phyloP scores from a whole-genome alignment of 2,113 vertebrate genomes.

The Ictidomys tridecemlineatus region DNA sequence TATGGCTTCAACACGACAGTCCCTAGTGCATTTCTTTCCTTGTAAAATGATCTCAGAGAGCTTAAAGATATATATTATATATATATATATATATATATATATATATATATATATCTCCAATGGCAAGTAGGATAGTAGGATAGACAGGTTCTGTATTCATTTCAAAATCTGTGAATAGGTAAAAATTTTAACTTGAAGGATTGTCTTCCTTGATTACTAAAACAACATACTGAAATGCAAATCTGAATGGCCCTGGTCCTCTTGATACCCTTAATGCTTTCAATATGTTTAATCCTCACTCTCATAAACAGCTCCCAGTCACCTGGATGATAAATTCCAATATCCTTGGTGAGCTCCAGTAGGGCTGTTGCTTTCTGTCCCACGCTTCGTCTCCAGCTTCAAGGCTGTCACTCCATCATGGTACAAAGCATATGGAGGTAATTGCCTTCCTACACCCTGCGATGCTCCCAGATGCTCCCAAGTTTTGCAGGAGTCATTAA shows the following conservation, averaged over 20 bases:
- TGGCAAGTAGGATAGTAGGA: not conserved
- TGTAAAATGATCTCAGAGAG: conserved; percentile 13
- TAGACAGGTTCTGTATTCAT: not conserved
- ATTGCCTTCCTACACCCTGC: not conserved
- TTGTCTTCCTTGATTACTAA: not conserved
- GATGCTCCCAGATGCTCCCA: not conserved
- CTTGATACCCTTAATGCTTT: not conserved
- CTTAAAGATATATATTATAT: not conserved
- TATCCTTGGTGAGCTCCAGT: not conserved
- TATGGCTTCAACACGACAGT: not conserved
- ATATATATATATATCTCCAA: not conserved
- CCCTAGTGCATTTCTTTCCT: not conserved
- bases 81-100: no score
- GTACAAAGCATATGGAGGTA: no score
- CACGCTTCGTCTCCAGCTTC: not conserved
- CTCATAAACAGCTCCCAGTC: not conserved
- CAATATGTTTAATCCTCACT: not conserved
- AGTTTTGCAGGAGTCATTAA: not conserved
- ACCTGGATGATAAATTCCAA: not conserved
- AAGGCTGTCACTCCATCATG: not conserved
- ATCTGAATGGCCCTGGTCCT: not conserved
- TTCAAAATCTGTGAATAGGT: conserved; percentile 27
- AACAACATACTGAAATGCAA: not conserved
- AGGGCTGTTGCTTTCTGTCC: not conserved
- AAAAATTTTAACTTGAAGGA: not conserved